A percentile compares a stretch with the other conserved stretches of the same genome.
These are phyloP conservation scores for Drosophila orosa DNA, from an alignment of 1,140 invertebrate genomes.

Conservation along the genomic window DNA sequence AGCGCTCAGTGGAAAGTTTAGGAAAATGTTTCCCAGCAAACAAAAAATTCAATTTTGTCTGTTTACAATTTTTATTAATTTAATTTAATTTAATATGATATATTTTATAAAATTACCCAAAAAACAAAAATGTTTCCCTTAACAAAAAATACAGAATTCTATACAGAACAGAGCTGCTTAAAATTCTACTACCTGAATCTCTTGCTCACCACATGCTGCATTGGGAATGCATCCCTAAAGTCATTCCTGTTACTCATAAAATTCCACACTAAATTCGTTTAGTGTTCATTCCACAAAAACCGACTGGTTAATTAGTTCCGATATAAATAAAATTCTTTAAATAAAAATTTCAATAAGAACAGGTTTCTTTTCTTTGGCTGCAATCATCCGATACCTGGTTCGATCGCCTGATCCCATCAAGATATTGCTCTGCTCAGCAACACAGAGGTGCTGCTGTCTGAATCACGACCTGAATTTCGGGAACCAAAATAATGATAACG, in stretches of 20 bases:
- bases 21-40: too few relatives aligned
- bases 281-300: neutral
- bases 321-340: neutral
- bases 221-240: neutral
- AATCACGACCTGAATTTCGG: slow-evolving; percentile 7
- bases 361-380: neutral
- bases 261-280: neutral
- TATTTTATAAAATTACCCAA: too few relatives aligned
- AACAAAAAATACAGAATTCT: too few relatives aligned
- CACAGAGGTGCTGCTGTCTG: slow-evolving; percentile 5
- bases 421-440: slow-evolving; percentile 18
- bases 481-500: slow-evolving; percentile 16
- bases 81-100: too few relatives aligned
- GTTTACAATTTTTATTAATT: too few relatives aligned
- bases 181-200: neutral
- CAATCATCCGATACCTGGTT: slow-evolving; percentile 17
- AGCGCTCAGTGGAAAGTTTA: neutral
- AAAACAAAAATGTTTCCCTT: too few relatives aligned
- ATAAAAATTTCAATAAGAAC: neutral
- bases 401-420: slow-evolving; percentile 31
- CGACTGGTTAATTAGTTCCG: neutral
- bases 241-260: neutral
- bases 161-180: neutral
- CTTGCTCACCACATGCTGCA: neutral
- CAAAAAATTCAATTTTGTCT: too few relatives aligned